Conservation (phyloP, 2,797 vertebrate genomes). For the Petrocephalus schoutedeni region DNA sequence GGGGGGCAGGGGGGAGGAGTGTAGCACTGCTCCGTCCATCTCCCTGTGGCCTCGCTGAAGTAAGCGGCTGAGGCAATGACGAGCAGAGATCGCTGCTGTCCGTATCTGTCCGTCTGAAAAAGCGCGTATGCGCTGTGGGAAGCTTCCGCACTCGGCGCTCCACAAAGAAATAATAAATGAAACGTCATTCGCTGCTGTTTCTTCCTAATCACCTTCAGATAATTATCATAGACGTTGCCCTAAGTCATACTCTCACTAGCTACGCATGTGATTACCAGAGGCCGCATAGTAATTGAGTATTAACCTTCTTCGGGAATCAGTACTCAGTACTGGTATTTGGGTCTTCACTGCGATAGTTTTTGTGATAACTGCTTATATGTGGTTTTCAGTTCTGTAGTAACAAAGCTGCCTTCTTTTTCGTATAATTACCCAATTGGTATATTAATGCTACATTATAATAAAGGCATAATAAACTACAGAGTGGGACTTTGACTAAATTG, state of each 20-base stretch:
- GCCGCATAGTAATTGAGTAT: background rate
- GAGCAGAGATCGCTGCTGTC: background rate
- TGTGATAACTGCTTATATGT: background rate
- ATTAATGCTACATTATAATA: background rate
- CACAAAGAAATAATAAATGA: background rate
- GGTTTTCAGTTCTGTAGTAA: background rate
- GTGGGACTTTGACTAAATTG: background rate
- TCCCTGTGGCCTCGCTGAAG: background rate
- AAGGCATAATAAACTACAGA: background rate
- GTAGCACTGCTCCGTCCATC: slow-evolving; percentile 43
- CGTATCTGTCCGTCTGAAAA: background rate
- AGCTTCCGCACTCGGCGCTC: background rate
- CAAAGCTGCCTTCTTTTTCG: background rate
- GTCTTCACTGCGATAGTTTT: background rate
- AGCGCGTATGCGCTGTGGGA: background rate
- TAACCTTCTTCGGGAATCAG: background rate
- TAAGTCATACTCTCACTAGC: background rate
- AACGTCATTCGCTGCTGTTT: background rate
- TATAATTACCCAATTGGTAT: background rate
- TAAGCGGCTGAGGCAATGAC: slow-evolving; percentile 22
- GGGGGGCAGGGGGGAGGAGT: slow-evolving; percentile 36
- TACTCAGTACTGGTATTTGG: background rate
- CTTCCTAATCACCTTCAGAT: background rate
- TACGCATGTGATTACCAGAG: background rate
- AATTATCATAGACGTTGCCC: background rate